Conservation (phyloP, 2,888 invertebrate species). For the Cosmia pyralina region DNA sequence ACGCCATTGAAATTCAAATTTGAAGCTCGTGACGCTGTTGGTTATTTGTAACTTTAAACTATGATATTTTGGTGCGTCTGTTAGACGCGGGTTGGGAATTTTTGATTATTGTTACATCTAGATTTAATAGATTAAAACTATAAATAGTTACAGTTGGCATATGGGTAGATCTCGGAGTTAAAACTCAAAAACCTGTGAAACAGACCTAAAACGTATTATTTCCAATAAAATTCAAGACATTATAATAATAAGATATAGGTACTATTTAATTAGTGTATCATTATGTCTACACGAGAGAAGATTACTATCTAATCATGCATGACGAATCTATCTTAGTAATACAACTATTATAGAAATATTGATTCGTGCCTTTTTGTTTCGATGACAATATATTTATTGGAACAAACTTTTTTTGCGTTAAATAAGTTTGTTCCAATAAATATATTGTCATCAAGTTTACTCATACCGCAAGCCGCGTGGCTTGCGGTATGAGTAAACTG, state of each 20-base stretch:
- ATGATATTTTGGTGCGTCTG: constrained; percentile 37
- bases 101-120: not conserved
- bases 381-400: not conserved
- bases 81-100: constrained; percentile 3
- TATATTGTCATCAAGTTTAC: too few species aligned
- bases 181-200: not conserved
- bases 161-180: not conserved
- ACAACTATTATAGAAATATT: not conserved
- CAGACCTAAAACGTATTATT: not conserved
- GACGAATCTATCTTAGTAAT: not conserved
- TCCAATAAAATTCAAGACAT: not conserved
- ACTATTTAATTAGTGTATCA: too few species aligned
- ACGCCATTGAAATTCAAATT: constrained; percentile 67
- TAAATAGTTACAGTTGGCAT: not conserved
- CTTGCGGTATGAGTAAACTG: too few species aligned
- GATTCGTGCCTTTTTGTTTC: not conserved
- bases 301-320: not conserved
- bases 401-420: too few species aligned
- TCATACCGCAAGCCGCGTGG: too few species aligned
- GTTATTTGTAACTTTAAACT: constrained; percentile 47
- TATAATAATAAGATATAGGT: not conserved
- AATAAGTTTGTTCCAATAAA: too few species aligned
- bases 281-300: not conserved
- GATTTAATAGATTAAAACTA: not conserved
- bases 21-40: constrained; percentile 35